Conservation (phyloP, 2,113 vertebrate species). For the Proteles cristata region DNA sequence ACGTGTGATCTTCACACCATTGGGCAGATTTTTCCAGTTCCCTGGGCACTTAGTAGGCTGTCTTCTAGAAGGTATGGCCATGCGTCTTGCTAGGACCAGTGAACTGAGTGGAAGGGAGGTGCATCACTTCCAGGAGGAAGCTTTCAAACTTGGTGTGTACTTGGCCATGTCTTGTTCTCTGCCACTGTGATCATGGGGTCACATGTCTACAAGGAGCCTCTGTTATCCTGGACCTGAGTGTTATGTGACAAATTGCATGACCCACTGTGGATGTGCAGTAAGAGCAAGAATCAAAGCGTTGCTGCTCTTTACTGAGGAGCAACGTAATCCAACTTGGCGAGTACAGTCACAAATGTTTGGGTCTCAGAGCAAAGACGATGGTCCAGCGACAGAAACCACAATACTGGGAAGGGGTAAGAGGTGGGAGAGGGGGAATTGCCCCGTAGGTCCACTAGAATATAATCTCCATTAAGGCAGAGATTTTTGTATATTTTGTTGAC, state of each 20-base stretch:
- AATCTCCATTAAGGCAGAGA: not conserved
- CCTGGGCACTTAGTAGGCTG: not conserved
- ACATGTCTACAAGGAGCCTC: accelerated
- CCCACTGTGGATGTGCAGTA: not conserved
- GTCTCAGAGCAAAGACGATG: not conserved
- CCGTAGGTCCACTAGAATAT: not conserved
- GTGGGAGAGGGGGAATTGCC: not conserved
- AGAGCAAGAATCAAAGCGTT: not conserved
- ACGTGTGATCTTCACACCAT: accelerated
- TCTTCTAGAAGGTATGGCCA: not conserved
- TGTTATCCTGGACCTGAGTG: not conserved
- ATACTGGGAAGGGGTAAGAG: not conserved
- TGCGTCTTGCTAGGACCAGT: not conserved
- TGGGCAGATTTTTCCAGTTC: not conserved
- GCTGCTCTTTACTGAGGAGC: not conserved
- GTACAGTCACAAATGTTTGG: accelerated
- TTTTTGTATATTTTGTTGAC: not conserved
- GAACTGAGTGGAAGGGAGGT: not conserved
- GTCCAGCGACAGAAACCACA: not conserved
- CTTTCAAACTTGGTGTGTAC: not conserved
- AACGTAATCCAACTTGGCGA: not conserved
- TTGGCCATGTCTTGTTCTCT: not conserved
- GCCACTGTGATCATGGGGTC: not conserved
- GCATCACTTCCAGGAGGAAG: not conserved
- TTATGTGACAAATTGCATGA: not conserved